Percentiles rank a stretch among this genome's conserved stretches.
phyloP scores from a whole-genome alignment of 2,113 vertebrate genomes.

The Anolis sagrei region DNA sequence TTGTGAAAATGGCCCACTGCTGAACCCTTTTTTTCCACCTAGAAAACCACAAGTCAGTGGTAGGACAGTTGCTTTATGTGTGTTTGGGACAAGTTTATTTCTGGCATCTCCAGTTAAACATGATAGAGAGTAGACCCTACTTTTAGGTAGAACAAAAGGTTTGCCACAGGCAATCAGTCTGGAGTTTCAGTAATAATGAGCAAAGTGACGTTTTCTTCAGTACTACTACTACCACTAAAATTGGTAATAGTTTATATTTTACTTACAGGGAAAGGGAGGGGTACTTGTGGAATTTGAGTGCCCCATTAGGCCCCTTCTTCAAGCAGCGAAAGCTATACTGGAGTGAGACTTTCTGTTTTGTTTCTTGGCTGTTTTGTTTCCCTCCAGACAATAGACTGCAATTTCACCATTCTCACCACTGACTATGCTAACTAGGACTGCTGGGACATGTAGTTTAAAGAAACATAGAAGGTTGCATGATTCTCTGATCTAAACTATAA shows the following conservation, averaged over 20 bases:
- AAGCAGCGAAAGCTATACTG: not conserved
- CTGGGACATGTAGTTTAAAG: too few relatives aligned
- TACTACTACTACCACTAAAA: too few relatives aligned
- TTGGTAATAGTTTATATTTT: too few relatives aligned
- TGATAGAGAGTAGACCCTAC: not conserved
- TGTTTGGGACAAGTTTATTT: not conserved
- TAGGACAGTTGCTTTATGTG: not conserved
- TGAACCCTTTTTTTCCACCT: slow-evolving; percentile 24
- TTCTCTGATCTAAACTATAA: too few relatives aligned
- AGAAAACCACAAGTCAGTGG: slow-evolving; percentile 1
- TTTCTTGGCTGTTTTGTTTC: not conserved
- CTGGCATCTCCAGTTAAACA: not conserved
- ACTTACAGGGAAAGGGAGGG: too few relatives aligned
- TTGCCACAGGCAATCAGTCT: not conserved
- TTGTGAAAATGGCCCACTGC: too few relatives aligned
- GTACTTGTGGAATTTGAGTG: not conserved
- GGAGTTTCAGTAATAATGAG: not conserved
- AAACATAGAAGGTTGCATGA: too few relatives aligned
- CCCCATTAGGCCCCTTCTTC: not conserved
- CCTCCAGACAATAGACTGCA: too few relatives aligned
- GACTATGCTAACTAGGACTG: too few relatives aligned
- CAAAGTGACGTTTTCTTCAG: too few relatives aligned
- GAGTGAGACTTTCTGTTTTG: not conserved
- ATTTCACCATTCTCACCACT: too few relatives aligned
- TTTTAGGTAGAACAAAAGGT: not conserved